These are phyloP conservation scores for Pyrgus malvae DNA, from an alignment of 2,888 invertebrate species.

Conservation along the genomic window DNA sequence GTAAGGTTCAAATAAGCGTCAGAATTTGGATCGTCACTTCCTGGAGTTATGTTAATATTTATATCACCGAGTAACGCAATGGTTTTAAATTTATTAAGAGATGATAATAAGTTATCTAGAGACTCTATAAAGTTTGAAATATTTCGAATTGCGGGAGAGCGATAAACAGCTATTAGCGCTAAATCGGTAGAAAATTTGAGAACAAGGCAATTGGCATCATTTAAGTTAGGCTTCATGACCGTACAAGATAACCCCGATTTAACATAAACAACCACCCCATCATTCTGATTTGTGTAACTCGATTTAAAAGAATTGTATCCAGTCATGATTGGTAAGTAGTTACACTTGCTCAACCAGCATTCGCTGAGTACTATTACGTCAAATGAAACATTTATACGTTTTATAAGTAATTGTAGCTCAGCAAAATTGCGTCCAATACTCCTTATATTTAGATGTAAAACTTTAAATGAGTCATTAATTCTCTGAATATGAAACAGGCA, in stretches of 20 bases:
- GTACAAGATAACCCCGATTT: neutral
- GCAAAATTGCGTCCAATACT: constrained; percentile 5
- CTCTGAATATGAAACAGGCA: neutral
- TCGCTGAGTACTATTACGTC: neutral
- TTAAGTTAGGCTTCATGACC: neutral
- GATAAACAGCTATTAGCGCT: neutral
- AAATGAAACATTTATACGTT: neutral
- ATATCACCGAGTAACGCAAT: constrained; percentile 4
- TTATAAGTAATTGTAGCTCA: neutral
- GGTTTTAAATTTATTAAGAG: no score
- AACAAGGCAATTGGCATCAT: constrained; percentile 3
- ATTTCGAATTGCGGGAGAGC: neutral
- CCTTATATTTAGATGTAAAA: constrained; percentile 10
- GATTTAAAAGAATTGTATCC: neutral
- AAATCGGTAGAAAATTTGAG: neutral
- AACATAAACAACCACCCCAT: constrained; percentile 4
- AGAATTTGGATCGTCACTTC: neutral
- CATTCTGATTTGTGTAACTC: neutral
- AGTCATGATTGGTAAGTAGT: neutral
- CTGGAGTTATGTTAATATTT: constrained; percentile 1
- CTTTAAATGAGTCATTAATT: neutral
- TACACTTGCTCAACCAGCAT: constrained; percentile 12
- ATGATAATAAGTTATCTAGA: no score
- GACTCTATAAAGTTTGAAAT: neutral
- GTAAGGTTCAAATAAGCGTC: neutral